A percentile compares a stretch with the other conserved stretches of the same genome.
Conservation (phyloP, 2,797 vertebrate genomes). For the Champsocephalus esox region DNA sequence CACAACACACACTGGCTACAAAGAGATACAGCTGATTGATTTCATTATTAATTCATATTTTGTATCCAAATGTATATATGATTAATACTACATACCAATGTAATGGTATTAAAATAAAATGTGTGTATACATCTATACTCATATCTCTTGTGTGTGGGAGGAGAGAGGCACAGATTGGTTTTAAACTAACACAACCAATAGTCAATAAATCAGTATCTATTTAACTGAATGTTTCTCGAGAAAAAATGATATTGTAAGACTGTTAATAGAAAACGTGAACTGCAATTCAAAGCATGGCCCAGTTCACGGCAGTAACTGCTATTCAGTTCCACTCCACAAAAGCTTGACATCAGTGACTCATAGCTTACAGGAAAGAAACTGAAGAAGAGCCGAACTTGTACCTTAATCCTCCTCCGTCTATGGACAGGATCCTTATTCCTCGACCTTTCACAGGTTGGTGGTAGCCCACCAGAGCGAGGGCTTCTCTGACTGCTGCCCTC, state of each 20-base stretch:
- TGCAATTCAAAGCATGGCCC: not conserved
- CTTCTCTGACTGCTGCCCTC: slow-evolving; percentile 92
- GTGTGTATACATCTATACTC: too few relatives aligned
- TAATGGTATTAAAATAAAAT: too few relatives aligned
- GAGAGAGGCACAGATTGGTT: too few relatives aligned
- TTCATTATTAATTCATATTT: not conserved
- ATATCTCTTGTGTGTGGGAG: too few relatives aligned
- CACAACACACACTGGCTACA: not conserved
- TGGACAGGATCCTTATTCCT: slow-evolving; percentile 92
- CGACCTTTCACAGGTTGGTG: slow-evolving; percentile 91
- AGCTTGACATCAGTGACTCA: not conserved
- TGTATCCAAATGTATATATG: too few relatives aligned
- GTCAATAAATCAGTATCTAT: not conserved
- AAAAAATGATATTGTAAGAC: not conserved
- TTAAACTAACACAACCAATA: not conserved
- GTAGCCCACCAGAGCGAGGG: slow-evolving; percentile 92
- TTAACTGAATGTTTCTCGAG: slow-evolving; percentile 9
- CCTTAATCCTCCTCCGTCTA: slow-evolving; percentile 97
- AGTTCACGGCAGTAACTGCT: not conserved
- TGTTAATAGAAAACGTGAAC: not conserved
- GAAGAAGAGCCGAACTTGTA: slow-evolving; percentile 57
- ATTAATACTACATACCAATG: too few relatives aligned
- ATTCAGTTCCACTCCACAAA: slow-evolving; percentile 5
- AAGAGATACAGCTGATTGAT: not conserved
- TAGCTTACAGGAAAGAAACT: not conserved